Base-by-base conservation (phyloP, 2,888 invertebrate species). In the Tenthredo distinguenda region DNA sequence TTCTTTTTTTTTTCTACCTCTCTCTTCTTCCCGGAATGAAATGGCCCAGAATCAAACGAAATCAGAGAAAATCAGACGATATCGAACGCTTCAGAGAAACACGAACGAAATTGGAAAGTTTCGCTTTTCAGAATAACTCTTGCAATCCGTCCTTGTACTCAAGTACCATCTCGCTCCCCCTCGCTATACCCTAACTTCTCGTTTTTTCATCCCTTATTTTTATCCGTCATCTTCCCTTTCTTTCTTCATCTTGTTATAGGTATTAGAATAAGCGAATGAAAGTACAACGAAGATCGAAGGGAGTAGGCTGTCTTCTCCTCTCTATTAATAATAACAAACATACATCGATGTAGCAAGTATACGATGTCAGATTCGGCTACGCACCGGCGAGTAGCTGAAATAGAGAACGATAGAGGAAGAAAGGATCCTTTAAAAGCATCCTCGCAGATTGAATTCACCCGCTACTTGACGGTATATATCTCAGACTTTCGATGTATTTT, bases 341-440 rank as follows among this genome's bases (percentile, higher is more conserved):
- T 50, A 77, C 34, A 55, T 77, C 50, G 77, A 55, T 50, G 34
- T 31, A 58, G 58, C 10, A 40, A 21, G 40, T 72, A 43, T 43
- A 43, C 74, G 43, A 74, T 18, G 18, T 21, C 43, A 40, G 40
- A 21, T 43, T 74, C 40, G 40, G 74, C 40, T 31, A 37, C n/a
- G 40, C 43, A 43, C 9, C 10, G 74, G 43, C 9, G 34, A n/a
- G 77, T n/a, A n/a, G 77, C 21, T 50, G 50, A 55, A 55, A 12
- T 26, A 50, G 18, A 77, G 47, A 55, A 81, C 37, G 40, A 62
- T 50, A 47, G 47, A 15, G 34, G 31, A 18, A 62, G 47, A 65
- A 71, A 37, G 43, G 68, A 31, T 83, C 50, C 83, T 83, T 71
- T 83, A 83, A 83, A 83, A 83, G 83, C 83, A 83, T 83, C 68